Base-by-base conservation (phyloP, 2,797 vertebrate species). In the Molossus alvarezi region DNA sequence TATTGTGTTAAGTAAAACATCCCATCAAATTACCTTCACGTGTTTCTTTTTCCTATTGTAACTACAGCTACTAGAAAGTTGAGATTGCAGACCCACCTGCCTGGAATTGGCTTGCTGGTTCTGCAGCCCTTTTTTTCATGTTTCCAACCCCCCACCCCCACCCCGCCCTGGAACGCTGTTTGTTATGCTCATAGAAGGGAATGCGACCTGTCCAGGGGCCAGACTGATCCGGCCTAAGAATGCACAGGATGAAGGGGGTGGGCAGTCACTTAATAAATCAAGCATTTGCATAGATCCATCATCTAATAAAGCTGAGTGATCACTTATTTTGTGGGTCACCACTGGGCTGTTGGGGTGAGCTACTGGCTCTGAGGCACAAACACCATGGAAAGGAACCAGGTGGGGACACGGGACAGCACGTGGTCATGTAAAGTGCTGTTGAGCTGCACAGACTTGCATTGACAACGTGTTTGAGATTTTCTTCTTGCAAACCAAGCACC, bases 401-500 rank as follows among this genome's bases (percentile, higher is more conserved):
- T 3, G 29, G 48, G 18, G 23, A 62, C 48, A 17, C 15, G 27
- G 84, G 29, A 18, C 92, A 21, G 87, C 93, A 71, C 45, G 57
- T 67, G 67, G 57, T 93, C 95, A 93, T 45, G 88, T 87, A 92
- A 98, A 98, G 97, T 77, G 97, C 96, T 77, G 12, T 97, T 1
- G 53, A 96, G 72, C 67, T 92, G 94, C 55, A 58, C 21, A 37
- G 73, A 51, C 88, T 9, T 86, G 95, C 89, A 96, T 85, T 10
- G 41, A 95, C 73, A 72, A 93, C 96, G 85, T 0, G 1, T 91
- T 95, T 1, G 0, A 27, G 60, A 33, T 11, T 33, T 77, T 94
- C 85, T 94, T 71, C 53, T 85, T 69, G 95, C 81, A 86, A 91
- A 76, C 64, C 67, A 51, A 37, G 27, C 11, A 10, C 72, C 33